Percentiles rank a stretch among this genome's conserved stretches.
Conservation (phyloP, 2,113 vertebrate species). For the Himantopus leucocephalus region DNA sequence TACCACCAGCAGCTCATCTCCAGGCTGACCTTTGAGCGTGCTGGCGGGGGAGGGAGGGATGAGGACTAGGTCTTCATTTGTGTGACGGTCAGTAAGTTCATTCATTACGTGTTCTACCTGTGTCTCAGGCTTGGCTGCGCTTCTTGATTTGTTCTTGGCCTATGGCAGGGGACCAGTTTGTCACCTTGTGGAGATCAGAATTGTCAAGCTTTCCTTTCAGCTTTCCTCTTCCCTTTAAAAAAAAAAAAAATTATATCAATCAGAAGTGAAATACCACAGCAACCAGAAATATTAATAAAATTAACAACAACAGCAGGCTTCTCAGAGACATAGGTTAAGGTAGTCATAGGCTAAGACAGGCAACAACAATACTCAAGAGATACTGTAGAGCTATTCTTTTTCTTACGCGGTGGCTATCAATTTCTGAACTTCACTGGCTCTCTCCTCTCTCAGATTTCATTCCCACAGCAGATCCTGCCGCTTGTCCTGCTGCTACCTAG, state of each 20-base stretch:
- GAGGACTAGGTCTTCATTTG: rapidly evolving
- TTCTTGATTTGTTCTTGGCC: not conserved
- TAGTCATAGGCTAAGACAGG: not conserved
- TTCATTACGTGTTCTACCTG: rapidly evolving
- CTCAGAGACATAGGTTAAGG: not conserved
- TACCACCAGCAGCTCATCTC: too few species aligned
- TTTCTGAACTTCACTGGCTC: not conserved
- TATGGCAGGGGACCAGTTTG: not conserved
- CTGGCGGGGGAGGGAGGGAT: rapidly evolving
- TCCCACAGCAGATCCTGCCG: not conserved
- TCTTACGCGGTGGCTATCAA: not conserved
- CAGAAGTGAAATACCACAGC: not conserved
- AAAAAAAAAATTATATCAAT: not conserved
- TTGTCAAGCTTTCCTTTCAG: not conserved
- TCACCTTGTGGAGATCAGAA: not conserved
- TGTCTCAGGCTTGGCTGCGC: not conserved
- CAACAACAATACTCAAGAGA: not conserved
- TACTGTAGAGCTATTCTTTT: not conserved
- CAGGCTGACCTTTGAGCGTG: not conserved
- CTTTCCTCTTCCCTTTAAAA: not conserved
- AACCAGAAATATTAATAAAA: not conserved
- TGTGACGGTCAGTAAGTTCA: rapidly evolving
- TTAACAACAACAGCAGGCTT: not conserved
- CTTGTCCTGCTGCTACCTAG: not conserved
- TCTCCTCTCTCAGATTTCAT: not conserved